These are phyloP conservation scores for Lucilia cuprina DNA, from an alignment of 1,140 invertebrate species.

Conservation along the genomic window DNA sequence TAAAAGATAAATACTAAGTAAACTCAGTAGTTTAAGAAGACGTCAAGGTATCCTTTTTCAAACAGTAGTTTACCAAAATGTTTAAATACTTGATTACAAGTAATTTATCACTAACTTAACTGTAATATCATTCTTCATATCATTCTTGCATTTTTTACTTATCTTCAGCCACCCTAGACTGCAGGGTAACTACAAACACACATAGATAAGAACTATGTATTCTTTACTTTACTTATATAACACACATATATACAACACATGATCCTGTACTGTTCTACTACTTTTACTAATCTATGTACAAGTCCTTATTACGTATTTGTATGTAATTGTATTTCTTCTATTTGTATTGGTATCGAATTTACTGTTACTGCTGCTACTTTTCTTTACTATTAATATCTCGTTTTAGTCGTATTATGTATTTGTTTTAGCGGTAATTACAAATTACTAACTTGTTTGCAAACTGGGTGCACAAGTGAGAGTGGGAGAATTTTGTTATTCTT, in stretches of 20 bases:
- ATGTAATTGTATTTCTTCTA: background rate
- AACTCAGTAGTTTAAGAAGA: background rate
- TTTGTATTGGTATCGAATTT: background rate
- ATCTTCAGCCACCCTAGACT: too few species aligned
- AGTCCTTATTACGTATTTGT: background rate
- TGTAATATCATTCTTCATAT: too few species aligned
- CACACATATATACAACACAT: background rate
- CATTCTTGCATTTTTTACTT: too few species aligned
- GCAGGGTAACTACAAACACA: too few species aligned
- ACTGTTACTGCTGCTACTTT: background rate
- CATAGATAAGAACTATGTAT: too few species aligned
- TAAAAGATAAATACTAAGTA: background rate
- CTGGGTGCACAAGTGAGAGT: background rate
- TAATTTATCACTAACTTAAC: too few species aligned
- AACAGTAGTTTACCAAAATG: too few species aligned
- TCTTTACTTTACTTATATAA: too few species aligned
- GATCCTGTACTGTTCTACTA: background rate
- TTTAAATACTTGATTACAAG: too few species aligned
- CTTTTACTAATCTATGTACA: background rate
- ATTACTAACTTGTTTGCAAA: constrained; percentile 25
- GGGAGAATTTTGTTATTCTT: too few species aligned
- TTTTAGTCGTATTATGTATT: constrained; percentile 28
- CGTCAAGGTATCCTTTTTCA: too few species aligned
- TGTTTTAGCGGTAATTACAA: constrained; percentile 28
- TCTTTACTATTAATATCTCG: constrained; percentile 23